phyloP scores from a whole-genome alignment of 2,113 vertebrate genomes.

The Pipa parva region DNA sequence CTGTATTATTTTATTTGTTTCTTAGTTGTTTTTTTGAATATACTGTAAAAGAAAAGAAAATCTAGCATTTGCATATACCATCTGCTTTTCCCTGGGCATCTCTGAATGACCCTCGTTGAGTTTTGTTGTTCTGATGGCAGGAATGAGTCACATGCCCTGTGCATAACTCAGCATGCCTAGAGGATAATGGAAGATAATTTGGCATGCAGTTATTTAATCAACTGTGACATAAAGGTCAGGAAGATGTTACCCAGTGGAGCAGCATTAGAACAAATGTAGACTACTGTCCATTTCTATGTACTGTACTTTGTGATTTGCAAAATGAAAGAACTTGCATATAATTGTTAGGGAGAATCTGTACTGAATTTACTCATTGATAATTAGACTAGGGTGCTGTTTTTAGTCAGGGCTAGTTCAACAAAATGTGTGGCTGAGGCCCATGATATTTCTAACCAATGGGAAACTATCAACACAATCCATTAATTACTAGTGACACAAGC shows the following conservation, averaged over 20 bases:
- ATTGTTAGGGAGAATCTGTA: too few species aligned
- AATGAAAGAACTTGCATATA: too few species aligned
- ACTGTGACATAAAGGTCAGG: conserved; percentile 36
- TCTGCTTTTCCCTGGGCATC: conserved; percentile 4
- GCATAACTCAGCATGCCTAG: conserved; percentile 1
- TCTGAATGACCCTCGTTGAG: not conserved
- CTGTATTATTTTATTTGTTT: not conserved
- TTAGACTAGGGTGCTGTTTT: too few species aligned
- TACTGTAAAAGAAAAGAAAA: not conserved
- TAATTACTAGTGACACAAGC: too few species aligned
- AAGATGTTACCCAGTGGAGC: conserved; percentile 30
- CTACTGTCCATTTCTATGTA: conserved; percentile 10
- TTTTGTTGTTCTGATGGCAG: conserved; percentile 1
- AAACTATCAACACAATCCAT: too few species aligned
- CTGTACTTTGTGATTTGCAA: not conserved
- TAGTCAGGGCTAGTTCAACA: too few species aligned
- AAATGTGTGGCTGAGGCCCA: too few species aligned
- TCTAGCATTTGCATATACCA: not conserved
- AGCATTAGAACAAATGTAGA: not conserved
- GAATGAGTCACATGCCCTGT: not conserved
- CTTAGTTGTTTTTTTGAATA: not conserved
- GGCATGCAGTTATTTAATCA: conserved; percentile 32
- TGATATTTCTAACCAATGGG: too few species aligned
- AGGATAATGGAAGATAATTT: conserved; percentile 25
- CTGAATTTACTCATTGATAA: too few species aligned